A percentile compares a stretch with the other conserved stretches of the same genome.
Conservation (phyloP, 1,140 invertebrate genomes). For the Calliopsis andreniformis region DNA sequence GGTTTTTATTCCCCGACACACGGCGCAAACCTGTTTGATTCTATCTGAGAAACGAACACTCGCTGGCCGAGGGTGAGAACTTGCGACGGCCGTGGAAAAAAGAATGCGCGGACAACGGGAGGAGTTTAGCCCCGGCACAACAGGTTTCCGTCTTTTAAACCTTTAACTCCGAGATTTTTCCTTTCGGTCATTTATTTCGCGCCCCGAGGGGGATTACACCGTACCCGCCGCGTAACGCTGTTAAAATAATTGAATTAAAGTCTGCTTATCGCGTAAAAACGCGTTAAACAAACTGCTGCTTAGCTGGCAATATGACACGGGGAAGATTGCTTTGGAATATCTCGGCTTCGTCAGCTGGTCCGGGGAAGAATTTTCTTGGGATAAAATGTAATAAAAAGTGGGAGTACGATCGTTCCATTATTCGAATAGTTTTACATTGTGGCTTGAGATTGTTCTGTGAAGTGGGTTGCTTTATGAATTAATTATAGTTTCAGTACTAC, state of each 20-base stretch:
- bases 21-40: constrained; percentile 64
- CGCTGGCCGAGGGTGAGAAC: constrained; percentile 53
- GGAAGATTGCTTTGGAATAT: neutral
- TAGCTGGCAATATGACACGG: neutral
- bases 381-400: too few relatives aligned
- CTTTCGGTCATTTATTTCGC: constrained; percentile 39
- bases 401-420: too few relatives aligned
- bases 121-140: constrained; percentile 47
- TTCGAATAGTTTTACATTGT: too few relatives aligned
- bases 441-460: too few relatives aligned
- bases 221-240: constrained; percentile 6
- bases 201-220: constrained; percentile 37
- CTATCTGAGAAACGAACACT: constrained; percentile 59
- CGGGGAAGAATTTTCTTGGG: neutral
- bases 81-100: constrained; percentile 52
- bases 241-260: constrained; percentile 47
- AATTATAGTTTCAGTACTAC: too few relatives aligned
- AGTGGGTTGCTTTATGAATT: neutral
- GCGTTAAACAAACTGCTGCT: constrained; percentile 7
- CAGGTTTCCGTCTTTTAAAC: constrained; percentile 64
- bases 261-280: constrained; percentile 39
- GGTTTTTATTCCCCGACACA: constrained; percentile 45
- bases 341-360: neutral
- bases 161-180: constrained; percentile 51
- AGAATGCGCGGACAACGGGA: constrained; percentile 32